Conservation (phyloP, 1,140 invertebrate genomes). For the Ladona fulva region DNA sequence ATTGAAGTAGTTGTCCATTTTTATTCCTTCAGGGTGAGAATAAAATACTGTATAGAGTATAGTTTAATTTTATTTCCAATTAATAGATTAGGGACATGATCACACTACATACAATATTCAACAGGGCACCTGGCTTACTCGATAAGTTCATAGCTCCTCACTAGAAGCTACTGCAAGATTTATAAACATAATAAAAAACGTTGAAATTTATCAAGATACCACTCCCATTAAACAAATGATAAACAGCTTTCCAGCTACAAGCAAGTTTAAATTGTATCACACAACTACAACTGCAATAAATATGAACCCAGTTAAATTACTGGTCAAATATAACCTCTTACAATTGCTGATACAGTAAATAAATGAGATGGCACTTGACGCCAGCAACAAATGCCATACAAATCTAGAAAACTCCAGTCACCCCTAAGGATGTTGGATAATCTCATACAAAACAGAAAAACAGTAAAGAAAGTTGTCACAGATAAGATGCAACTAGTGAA, state of each 20-base stretch:
- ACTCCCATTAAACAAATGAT: not conserved
- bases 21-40: too few species aligned
- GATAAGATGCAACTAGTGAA: not conserved
- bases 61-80: not conserved
- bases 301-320: constrained; percentile 13
- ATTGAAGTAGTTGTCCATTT: too few species aligned
- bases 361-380: constrained; percentile 6
- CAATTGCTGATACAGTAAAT: not conserved
- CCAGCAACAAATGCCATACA: constrained; percentile 14
- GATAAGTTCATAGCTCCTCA: constrained; percentile 14
- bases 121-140: constrained; percentile 12
- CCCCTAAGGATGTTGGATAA: not conserved
- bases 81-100: constrained; percentile 14
- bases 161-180: constrained; percentile 8
- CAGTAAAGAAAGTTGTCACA: constrained; percentile 14
- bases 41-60: not conserved
- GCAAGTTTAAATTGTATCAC: constrained; percentile 11
- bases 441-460: constrained; percentile 7
- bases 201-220: not conserved
- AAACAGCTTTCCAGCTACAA: constrained; percentile 12
- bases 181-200: constrained; percentile 5
- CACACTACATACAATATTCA: constrained; percentile 16
- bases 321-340: constrained; percentile 13
- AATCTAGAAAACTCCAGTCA: constrained; percentile 12
- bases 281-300: constrained; percentile 15